Evolutionary conservation across 2,888 invertebrate species (phyloP), one percentile per base, ranked within the genome.

Genomic region (Morinoia aosen): DNA sequence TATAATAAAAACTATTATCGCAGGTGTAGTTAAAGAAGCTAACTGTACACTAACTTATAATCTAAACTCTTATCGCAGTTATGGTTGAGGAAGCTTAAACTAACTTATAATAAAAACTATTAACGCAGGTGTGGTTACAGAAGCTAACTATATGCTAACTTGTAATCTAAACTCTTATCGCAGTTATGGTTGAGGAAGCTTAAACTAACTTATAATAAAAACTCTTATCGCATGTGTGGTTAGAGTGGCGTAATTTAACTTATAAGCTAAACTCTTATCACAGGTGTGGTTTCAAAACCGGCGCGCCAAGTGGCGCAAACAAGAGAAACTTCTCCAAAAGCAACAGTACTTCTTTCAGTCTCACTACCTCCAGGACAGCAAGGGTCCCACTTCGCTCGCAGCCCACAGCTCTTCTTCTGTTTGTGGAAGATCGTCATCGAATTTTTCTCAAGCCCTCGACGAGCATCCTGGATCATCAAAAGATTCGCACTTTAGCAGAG

Each of bases 221-320:
- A 39, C 3, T 90, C 14, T 10, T 39, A 39, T n/a, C 2, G 33
- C 48, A 48, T 1, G 7, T n/a, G 40, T 39, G n/a, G 14, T 39
- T 90, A 90, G 19, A 7, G 5, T 4, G 33, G 33, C 33, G 2
- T 25, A 33, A 76, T 4, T 3, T 76, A 33, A 76, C 25, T 76
- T 25, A 76, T 48, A 48, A 48, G 2, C 48, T 48, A 5, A 48
- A 48, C 48, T 57, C 33, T 57, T 25, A 48, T 58, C 48, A 4
- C 40, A 93, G 93, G 93, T 93, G 58, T 93, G 93, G 93, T 93
- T 93, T 33, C 93, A 93, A 57, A 93, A 93, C 93, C 93, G 93
- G 11, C 16, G 93, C 25, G 93, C 93, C 1, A 93, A 93, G 57
- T 93, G 93, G 93, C 93, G 93, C 12, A 93, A 93, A 33, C 93